Conservation (phyloP, 2,797 vertebrate species). For the Karalla daura region DNA sequence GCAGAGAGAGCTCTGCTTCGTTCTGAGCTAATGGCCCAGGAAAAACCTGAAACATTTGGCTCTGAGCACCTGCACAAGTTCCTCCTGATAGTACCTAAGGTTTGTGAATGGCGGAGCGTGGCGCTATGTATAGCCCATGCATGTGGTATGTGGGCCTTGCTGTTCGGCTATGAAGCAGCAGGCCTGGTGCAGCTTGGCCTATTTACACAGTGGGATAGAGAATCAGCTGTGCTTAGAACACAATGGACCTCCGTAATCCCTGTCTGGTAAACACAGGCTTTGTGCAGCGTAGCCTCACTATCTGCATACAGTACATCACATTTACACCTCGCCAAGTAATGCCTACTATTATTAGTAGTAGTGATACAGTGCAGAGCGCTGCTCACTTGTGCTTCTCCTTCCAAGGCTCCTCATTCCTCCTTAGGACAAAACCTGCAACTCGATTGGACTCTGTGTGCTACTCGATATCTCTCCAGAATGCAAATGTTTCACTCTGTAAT, state of each 20-base stretch:
- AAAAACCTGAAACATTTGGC: slow-evolving; percentile 10
- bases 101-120: not conserved
- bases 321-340: slow-evolving; percentile 23
- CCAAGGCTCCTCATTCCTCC: too few relatives aligned
- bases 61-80: slow-evolving; percentile 3
- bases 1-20: slow-evolving; percentile 24
- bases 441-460: too few relatives aligned
- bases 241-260: slow-evolving; percentile 73
- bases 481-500: too few relatives aligned
- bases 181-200: slow-evolving; percentile 66
- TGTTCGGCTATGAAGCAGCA: slow-evolving; percentile 39
- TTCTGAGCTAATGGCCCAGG: slow-evolving; percentile 6
- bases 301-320: slow-evolving; percentile 25
- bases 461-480: too few relatives aligned
- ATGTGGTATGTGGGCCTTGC: slow-evolving; percentile 24
- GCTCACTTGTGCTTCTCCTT: too few relatives aligned
- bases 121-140: slow-evolving; percentile 9
- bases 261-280: slow-evolving; percentile 73
- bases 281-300: slow-evolving; percentile 29
- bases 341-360: not conserved
- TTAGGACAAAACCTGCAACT: too few relatives aligned
- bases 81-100: not conserved
- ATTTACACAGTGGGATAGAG: slow-evolving; percentile 70
- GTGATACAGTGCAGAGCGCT: too few relatives aligned
- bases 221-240: slow-evolving; percentile 70